A percentile compares a stretch with the other conserved stretches of the same genome.
phyloP scores from a whole-genome alignment of 2,888 invertebrate species.

The Gryllus longicercus region DNA sequence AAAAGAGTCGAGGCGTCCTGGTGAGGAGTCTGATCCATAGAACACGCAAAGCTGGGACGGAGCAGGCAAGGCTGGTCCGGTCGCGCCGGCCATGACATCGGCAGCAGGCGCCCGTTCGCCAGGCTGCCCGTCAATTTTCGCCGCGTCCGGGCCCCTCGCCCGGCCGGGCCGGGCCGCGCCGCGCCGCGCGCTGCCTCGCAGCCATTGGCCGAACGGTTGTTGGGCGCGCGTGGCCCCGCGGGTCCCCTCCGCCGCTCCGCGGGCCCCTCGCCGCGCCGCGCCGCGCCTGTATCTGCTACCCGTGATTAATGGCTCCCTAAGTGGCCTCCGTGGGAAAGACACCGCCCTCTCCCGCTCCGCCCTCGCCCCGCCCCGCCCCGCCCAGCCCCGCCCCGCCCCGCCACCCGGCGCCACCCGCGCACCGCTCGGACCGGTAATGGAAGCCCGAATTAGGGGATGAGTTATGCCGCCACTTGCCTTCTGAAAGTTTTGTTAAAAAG shows the following conservation, averaged over 20 bases:
- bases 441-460: background rate
- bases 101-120: background rate
- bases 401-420: background rate
- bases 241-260: background rate
- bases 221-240: background rate
- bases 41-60: too few species aligned
- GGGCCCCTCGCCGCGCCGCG: background rate
- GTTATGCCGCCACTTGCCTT: background rate
- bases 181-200: background rate
- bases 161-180: background rate
- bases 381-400: background rate
- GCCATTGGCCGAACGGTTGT: background rate
- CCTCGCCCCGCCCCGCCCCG: background rate
- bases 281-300: background rate
- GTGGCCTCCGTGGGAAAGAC: background rate
- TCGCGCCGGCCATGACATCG: too few species aligned
- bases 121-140: conserved; percentile 1
- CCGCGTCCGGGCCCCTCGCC: background rate
- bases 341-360: background rate
- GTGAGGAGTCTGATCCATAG: too few species aligned
- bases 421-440: background rate
- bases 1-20: too few species aligned
- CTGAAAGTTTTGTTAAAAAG: background rate
- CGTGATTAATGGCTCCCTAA: conserved; percentile 8
- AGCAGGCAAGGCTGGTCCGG: too few species aligned